Base-by-base conservation (phyloP, 2,113 vertebrate species). In the Neodon shergylaensis region DNA sequence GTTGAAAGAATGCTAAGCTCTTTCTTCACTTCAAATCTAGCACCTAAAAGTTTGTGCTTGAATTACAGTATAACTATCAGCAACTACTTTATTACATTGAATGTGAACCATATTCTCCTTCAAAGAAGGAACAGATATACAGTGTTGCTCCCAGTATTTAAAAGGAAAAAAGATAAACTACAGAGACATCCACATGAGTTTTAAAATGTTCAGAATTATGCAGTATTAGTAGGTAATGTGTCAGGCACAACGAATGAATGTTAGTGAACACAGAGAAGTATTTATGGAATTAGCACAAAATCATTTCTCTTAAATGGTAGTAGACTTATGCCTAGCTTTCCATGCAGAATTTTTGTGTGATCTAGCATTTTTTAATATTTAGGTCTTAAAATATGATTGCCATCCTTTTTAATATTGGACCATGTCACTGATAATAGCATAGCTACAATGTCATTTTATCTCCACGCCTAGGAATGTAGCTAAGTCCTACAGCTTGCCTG, bases 381-480 rank as follows among this genome's bases (percentile, higher is more conserved):
- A 42, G 2, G 14, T 19, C 49, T 73, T 31, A 77, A 77, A 93
- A 88, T 36, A 26, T 26, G 17, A 52, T 19, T 58, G n/a, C 22
- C 2, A 13, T 19, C 28, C 42, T 83, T 61, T 0, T 63, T 47
- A 81, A 74, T 21, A 76, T 74, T 82, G 39, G 74, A 84, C n/a
- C 7, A 14, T 7, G 3, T 39, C 36, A 76, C 9, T 4, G 3
- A 13, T 7, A 49, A 63, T 26, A 22, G 0, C n/a, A 26, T 7
- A 72, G 36, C 22, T 74, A 39, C 21, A 68, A 19, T 6, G 7
- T 39, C 7, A 42, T 24, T 81, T 12, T 91, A 19, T 42, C 17
- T 31, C 2, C 39, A 26, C 3, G 8, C 14, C 17, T 58, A 21
- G 17, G 11, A 3, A 2, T 24, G 26, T 42, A 42, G 1, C 14